These are phyloP conservation scores for Plumapathes pennacea DNA, from an alignment of 92 coral and sea anemone genomes.

Conservation along the genomic window DNA sequence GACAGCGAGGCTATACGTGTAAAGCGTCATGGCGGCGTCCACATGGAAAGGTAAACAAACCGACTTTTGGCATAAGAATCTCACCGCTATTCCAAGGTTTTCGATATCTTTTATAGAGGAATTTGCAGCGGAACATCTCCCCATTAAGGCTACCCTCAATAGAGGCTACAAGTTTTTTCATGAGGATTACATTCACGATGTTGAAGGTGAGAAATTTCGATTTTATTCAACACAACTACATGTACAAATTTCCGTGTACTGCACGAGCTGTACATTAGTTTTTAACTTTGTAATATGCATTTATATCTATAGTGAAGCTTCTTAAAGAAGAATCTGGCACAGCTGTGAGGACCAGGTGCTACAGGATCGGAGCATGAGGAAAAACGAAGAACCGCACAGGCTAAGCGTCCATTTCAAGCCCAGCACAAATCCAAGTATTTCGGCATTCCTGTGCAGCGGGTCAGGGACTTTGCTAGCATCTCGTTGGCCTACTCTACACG, in stretches of 20 bases:
- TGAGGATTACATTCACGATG: conserved; percentile 30
- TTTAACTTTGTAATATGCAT: neutral
- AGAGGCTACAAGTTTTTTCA: no score
- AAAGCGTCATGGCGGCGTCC: conserved; percentile 8
- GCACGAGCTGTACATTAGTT: no score
- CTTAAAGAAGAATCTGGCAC: neutral
- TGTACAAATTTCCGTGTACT: no score
- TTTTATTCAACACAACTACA: no score
- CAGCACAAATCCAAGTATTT: conserved; percentile 8
- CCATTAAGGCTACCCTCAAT: conserved; percentile 40
- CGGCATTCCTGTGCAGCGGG: conserved; percentile 52
- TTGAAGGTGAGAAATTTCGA: conserved; percentile 24
- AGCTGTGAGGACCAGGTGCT: conserved; percentile 29
- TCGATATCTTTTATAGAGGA: conserved; percentile 28
- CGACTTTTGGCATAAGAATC: conserved; percentile 51
- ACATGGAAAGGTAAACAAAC: conserved; percentile 9
- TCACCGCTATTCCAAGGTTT: conserved; percentile 22
- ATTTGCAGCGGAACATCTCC: conserved; percentile 27
- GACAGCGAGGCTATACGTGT: conserved; percentile 41
- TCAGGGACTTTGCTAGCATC: conserved; percentile 42
- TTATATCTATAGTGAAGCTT: conserved; percentile 12
- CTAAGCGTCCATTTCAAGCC: conserved; percentile 6
- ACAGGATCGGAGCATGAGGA: conserved; percentile 48
- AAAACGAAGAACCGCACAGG: conserved; percentile 53
- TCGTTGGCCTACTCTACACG: conserved; percentile 36